Base-by-base conservation (phyloP, 2,888 invertebrate genomes). In the Nycteola revayana region DNA sequence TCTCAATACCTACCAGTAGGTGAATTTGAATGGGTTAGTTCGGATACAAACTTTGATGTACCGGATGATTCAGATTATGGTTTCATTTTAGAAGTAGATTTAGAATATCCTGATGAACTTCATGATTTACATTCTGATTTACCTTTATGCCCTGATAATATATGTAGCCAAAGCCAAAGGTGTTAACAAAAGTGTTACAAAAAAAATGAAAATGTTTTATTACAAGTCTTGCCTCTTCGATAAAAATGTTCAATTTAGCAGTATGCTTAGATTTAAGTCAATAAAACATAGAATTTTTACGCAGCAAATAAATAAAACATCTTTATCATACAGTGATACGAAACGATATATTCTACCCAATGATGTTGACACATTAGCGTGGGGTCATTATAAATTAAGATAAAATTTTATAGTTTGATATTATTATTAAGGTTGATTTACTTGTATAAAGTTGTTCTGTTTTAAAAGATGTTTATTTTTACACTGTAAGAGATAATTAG, bases 111-210 rank as follows among this genome's bases (percentile, higher is more conserved):
- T n/a, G n/a, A n/a, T n/a, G n/a, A n/a, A n/a, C n/a, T n/a, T n/a
- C n/a, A n/a, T n/a, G n/a, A n/a, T n/a, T n/a, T n/a, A n/a, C n/a
- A n/a, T n/a, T n/a, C n/a, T n/a, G n/a, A n/a, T n/a, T n/a, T n/a
- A n/a, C n/a, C n/a, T n/a, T n/a, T n/a, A n/a, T n/a, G n/a, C n/a
- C n/a, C n/a, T n/a, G n/a, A n/a, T n/a, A n/a, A n/a, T n/a, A n/a
- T n/a, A n/a, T n/a, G n/a, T n/a, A 10, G 32, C 46, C 7, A 56
- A 53, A 32, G 50, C 59, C n/a, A 49, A 52, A 42, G 49, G 49
- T 11, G 43, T 53, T 0, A 54, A 46, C 23, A 53, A 51, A 44
- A 8, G 20, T 25, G 22, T 26, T n/a, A 27, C 14, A 6, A 32
- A 27, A 11, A 22, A 14, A n/a, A 14, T 22, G 9, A 32, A n/a